Percentiles rank a stretch among this genome's conserved stretches.
Evolutionary conservation across 2,113 vertebrate species (phyloP).

Genomic region (Phodopus roborovskii): DNA sequence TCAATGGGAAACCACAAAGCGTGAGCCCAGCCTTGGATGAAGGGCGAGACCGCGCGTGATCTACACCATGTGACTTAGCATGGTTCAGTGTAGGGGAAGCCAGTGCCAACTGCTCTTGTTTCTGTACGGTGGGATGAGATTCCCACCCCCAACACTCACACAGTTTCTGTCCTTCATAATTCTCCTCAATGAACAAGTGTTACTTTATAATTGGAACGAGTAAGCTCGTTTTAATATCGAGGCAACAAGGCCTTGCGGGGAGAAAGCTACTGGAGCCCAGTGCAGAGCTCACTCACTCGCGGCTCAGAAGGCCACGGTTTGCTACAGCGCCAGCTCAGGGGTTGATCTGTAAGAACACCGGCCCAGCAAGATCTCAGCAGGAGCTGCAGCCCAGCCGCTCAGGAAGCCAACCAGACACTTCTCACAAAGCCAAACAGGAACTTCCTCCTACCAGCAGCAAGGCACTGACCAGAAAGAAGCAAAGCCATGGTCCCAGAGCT

Average conservation of each 20-base stretch:
- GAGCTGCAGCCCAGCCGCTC: neutral
- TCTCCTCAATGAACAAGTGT: neutral
- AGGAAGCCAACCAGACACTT: neutral
- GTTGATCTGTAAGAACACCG: neutral
- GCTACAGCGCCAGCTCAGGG: neutral
- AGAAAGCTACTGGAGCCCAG: neutral
- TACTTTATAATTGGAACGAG: neutral
- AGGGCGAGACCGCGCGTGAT: neutral
- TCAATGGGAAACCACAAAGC: neutral
- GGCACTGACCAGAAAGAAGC: neutral
- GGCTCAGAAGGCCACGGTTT: neutral
- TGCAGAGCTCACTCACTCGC: accelerated
- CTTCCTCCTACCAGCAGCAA: neutral
- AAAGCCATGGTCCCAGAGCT: neutral
- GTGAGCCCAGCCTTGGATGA: accelerated
- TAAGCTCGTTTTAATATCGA: neutral
- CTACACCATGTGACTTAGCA: neutral
- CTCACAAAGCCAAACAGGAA: neutral
- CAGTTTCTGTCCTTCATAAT: neutral
- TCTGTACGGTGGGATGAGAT: neutral
- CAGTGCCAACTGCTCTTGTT: neutral
- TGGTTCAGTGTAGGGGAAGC: neutral
- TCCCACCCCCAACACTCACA: neutral
- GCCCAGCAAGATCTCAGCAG: neutral
- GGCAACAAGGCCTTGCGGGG: neutral